Evolutionary conservation across 2,888 invertebrate genomes (phyloP), one percentile per base, ranked within the genome.

Genomic region (Gisinianus flammeolus): DNA sequence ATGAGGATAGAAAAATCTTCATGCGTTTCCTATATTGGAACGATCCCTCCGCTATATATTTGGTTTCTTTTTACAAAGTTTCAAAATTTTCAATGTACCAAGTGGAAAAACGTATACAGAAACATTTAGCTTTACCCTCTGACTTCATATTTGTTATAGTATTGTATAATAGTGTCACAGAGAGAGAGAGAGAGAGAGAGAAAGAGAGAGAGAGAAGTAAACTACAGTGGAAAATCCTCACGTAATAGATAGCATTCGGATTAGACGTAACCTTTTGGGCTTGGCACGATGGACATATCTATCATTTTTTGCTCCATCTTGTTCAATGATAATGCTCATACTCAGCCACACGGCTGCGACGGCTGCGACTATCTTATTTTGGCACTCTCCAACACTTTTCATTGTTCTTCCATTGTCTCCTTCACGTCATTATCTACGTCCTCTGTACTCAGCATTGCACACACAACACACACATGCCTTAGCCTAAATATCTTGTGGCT

Each of bases 401-500:
- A 77, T 77, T 77, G 77, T 77, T 77, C 77, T 44, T 22, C 52
- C 28, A 66, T 77, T 69, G 77, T 77, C 77, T 71, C 71, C 77
- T 26, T 71, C 71, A 77, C 71, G 70, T 77, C 77, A 77, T 76
- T 76, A 76, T 70, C 68, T 76, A 68, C 68, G 76, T 62, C 76
- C 35, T 69, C 33, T 70, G 52, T 70, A 62, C 62, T 2, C 10
- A 24, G 3, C 24, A 26, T 62, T 24, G 26, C 1, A 26, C 3
- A 74, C 24, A 33, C n/a, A 22, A 22, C n/a, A 33, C 19, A 33
- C 62, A 74, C 64, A 64, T 74, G 66, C 52, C 64, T 64, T 58
- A 74, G 35, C 73, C 62, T 74, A 64, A 74, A 74, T 74, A 74
- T 74, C 73, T 74, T n/a, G 64, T 74, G 33, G 73, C 73, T 74